These are phyloP conservation scores for Fulmarus glacialis DNA, from an alignment of 2,113 vertebrate genomes.

Conservation along the genomic window DNA sequence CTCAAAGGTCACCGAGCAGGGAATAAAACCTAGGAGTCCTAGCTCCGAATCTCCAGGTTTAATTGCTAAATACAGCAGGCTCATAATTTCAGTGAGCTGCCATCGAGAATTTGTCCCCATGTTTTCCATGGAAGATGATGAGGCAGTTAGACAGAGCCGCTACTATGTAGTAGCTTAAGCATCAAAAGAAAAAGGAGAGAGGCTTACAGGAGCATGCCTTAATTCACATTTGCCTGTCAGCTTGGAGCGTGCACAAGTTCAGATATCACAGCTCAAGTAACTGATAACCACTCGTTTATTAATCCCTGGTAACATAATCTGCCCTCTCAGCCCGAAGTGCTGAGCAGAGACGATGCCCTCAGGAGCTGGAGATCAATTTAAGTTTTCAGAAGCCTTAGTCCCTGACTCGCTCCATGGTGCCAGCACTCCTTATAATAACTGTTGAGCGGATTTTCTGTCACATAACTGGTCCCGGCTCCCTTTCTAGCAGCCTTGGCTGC, in stretches of 20 bases:
- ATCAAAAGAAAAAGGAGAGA: not conserved
- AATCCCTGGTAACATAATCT: conserved; percentile 9
- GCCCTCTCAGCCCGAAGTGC: not conserved
- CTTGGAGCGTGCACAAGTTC: not conserved
- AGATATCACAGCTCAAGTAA: not conserved
- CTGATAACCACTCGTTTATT: conserved; percentile 11
- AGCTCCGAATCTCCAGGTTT: not conserved
- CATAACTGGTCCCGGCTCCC: not conserved
- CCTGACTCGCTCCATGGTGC: not conserved
- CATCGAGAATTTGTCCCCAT: fast-evolving
- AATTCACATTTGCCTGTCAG: not conserved
- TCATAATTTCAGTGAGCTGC: not conserved
- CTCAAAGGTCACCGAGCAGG: not conserved
- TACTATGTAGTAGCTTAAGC: not conserved
- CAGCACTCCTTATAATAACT: not conserved
- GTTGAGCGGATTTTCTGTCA: not conserved
- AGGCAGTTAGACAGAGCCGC: not conserved
- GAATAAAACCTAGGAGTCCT: not conserved
- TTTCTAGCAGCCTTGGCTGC: not conserved
- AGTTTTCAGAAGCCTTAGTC: not conserved
- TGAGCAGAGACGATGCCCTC: not conserved
- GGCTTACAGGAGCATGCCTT: not conserved
- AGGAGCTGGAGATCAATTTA: conserved; percentile 11
- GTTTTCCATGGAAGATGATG: not conserved
- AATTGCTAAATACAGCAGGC: not conserved